phyloP scores from a whole-genome alignment of 2,113 vertebrate genomes.

The Grus americana region DNA sequence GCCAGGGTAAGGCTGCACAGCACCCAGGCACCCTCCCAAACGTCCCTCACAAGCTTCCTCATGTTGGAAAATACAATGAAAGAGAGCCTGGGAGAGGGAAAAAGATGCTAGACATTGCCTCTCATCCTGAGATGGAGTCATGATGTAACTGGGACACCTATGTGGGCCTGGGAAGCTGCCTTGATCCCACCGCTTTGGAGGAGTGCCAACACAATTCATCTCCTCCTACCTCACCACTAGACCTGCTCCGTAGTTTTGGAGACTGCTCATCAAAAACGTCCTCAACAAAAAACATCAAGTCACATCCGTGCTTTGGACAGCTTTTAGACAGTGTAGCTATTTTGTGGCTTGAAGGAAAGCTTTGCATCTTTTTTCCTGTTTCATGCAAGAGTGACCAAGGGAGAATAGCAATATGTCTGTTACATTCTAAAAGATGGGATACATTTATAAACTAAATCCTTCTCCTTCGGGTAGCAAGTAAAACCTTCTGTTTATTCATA shows the following conservation, averaged over 20 bases:
- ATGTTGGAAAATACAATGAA: background rate
- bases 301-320: background rate
- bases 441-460: background rate
- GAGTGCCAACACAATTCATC: background rate
- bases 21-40: background rate
- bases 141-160: rapidly evolving
- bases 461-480: background rate
- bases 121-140: background rate
- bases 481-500: background rate
- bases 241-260: background rate
- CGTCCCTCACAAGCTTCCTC: background rate
- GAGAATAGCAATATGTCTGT: background rate
- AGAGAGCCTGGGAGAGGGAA: background rate
- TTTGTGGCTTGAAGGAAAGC: background rate
- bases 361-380: background rate
- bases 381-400: background rate
- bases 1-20: background rate
- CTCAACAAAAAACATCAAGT: background rate
- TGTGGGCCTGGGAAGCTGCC: background rate
- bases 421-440: background rate
- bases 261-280: background rate
- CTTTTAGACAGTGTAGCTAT: background rate
- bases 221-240: background rate
- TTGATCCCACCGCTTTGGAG: rapidly evolving
- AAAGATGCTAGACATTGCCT: background rate